Evolutionary conservation across 2,113 vertebrate genomes (phyloP).

Genomic region (Catharus minimus): DNA sequence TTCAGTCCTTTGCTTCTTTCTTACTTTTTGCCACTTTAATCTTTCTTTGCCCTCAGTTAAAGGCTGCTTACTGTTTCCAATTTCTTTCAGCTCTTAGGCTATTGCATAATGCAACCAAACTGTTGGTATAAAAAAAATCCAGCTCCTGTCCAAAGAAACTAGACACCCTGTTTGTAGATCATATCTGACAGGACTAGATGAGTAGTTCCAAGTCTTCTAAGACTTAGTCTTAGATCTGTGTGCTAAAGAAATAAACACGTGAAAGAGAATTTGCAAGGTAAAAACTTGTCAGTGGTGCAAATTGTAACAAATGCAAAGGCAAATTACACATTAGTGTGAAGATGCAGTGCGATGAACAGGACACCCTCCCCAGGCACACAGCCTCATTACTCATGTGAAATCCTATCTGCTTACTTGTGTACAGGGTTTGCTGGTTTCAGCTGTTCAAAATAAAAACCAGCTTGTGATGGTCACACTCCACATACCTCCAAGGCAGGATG

Average conservation of each 20-base stretch:
- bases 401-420: background rate
- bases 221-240: constrained; percentile 22
- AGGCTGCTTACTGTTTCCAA: constrained; percentile 38
- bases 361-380: background rate
- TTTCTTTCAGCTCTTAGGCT: constrained; percentile 57
- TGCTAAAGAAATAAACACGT: constrained; percentile 35
- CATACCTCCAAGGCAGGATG: background rate
- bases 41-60: constrained; percentile 45
- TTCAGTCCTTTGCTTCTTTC: background rate
- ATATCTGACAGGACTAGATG: constrained; percentile 47
- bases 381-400: rapidly evolving
- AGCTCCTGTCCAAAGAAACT: constrained; percentile 49
- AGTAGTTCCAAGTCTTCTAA: constrained; percentile 2
- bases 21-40: background rate
- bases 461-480: background rate
- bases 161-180: constrained; percentile 57
- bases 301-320: background rate
- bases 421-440: background rate
- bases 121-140: constrained; percentile 29
- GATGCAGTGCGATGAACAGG: background rate
- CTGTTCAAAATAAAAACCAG: background rate
- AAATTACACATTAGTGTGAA: background rate
- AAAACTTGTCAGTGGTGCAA: background rate
- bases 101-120: background rate
- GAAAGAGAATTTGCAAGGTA: background rate